Evolutionary conservation across 2,888 invertebrate genomes (phyloP).

Genomic region (Oscheius sp.): DNA sequence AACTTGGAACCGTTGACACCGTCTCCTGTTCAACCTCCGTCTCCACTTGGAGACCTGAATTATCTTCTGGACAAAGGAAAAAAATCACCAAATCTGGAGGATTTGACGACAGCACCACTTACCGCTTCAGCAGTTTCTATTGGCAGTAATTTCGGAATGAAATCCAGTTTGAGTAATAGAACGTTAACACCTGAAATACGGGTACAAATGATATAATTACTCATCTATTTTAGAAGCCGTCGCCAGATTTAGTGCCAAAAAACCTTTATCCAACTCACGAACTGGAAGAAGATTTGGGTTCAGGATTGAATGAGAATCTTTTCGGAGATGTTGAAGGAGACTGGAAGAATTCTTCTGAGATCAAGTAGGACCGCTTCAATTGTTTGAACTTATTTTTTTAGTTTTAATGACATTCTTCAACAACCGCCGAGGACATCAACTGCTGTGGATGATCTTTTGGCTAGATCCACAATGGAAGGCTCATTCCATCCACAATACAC

Average conservation of each 20-base stretch:
- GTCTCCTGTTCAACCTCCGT: conserved; percentile 40
- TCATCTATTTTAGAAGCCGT: background rate
- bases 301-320: conserved; percentile 10
- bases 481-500: conserved; percentile 47
- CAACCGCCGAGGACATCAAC: conserved; percentile 4
- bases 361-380: background rate
- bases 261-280: conserved; percentile 2
- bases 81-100: conserved; percentile 39
- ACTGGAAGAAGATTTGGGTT: background rate
- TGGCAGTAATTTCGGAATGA: conserved; percentile 25
- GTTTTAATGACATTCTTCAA: background rate
- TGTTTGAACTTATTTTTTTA: background rate
- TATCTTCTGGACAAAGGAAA: conserved; percentile 21
- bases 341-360: conserved; percentile 26
- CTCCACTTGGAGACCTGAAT: conserved; percentile 37
- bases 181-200: conserved; percentile 1
- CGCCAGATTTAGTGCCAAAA: too few species aligned
- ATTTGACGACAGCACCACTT: conserved; percentile 38
- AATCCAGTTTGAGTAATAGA: conserved; percentile 8
- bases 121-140: conserved; percentile 45
- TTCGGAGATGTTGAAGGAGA: conserved; percentile 35
- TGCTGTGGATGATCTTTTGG: conserved; percentile 29
- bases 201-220: too few species aligned
- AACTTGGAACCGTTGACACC: conserved; percentile 47
- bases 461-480: conserved; percentile 51